Percentiles rank a stretch among this genome's conserved stretches.
These are phyloP conservation scores for Anastrepha obliqua DNA, from an alignment of 1,140 invertebrate species.

Conservation along the genomic window DNA sequence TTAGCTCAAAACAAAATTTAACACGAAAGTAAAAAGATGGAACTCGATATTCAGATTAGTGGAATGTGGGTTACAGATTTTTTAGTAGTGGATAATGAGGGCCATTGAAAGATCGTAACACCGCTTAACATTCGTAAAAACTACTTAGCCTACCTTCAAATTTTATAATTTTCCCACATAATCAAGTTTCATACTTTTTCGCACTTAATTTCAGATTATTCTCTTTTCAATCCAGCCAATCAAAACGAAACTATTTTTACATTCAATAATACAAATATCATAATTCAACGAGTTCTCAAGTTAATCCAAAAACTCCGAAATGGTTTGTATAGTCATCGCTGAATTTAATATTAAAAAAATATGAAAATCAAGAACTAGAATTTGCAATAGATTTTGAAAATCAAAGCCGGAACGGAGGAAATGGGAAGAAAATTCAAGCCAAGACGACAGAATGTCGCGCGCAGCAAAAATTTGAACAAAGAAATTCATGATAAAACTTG, in stretches of 20 bases:
- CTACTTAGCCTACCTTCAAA: background rate
- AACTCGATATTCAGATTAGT: background rate
- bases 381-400: background rate
- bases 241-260: conserved; percentile 13
- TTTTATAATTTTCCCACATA: conserved; percentile 1
- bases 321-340: background rate
- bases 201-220: conserved; percentile 30
- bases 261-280: background rate
- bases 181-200: background rate
- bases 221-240: conserved; percentile 36
- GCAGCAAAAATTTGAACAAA: background rate
- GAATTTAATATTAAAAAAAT: background rate
- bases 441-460: background rate
- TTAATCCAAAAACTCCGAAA: background rate
- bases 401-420: background rate
- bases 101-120: background rate
- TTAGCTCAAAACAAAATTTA: conserved; percentile 28
- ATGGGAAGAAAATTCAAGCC: background rate
- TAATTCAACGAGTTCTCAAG: background rate
- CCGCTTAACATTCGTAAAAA: background rate
- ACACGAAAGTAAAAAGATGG: background rate
- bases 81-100: background rate
- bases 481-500: background rate
- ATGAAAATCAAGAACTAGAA: conserved; percentile 33
- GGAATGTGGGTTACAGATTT: background rate